A percentile compares a stretch with the other conserved stretches of the same genome.
These are phyloP conservation scores for Anoura caudifer DNA, from an alignment of 2,113 vertebrate species.

Conservation along the genomic window DNA sequence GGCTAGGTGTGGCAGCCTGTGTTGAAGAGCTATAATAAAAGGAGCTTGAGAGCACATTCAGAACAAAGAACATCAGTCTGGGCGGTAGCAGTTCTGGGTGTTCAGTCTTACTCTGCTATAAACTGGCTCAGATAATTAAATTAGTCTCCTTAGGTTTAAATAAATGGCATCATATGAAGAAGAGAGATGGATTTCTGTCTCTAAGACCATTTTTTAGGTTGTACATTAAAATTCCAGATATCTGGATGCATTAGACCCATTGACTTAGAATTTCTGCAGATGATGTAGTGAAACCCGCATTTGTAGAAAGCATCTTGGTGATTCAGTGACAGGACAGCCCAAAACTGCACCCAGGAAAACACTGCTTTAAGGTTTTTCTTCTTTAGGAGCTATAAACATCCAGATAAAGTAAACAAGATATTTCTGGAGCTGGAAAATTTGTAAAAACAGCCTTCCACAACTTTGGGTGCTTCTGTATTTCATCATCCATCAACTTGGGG, in stretches of 20 bases:
- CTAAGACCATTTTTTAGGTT: background rate
- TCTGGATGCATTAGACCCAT: background rate
- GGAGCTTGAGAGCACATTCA: background rate
- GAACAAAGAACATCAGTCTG: background rate
- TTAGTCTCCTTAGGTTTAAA: background rate
- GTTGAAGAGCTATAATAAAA: background rate
- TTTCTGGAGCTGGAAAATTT: conserved; percentile 3
- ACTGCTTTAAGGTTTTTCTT: background rate
- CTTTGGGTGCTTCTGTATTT: background rate
- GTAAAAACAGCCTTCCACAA: background rate
- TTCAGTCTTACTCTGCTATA: background rate
- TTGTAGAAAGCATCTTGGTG: background rate
- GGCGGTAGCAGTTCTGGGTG: background rate
- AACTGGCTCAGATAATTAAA: background rate
- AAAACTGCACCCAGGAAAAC: background rate
- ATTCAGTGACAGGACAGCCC: background rate
- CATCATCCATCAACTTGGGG: background rate
- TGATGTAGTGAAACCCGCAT: background rate
- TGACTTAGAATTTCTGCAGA: background rate
- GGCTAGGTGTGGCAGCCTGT: background rate
- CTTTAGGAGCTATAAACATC: background rate
- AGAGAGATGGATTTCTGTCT: background rate
- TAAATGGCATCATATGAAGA: background rate
- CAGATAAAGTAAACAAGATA: background rate
- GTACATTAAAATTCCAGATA: background rate